Evolutionary conservation across 2,888 invertebrate species (phyloP).

Genomic region (Thyatira batis): DNA sequence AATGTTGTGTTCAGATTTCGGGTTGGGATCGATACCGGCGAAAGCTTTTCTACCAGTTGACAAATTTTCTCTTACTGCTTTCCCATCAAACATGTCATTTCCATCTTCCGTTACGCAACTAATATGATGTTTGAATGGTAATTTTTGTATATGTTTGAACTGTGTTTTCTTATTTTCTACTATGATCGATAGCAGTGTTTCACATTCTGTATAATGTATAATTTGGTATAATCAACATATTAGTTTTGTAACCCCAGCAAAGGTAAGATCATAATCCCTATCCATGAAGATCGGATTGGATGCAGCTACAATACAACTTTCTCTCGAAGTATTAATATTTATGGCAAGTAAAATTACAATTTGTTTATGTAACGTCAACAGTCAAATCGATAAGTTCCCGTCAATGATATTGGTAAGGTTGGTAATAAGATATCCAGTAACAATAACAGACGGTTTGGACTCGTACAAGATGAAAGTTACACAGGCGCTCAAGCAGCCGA

Average conservation of each 20-base stretch:
- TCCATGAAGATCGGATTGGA: background rate
- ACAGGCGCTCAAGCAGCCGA: background rate
- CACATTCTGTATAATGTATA: no score
- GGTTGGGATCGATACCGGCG: slow-evolving; percentile 5
- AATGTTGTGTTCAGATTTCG: slow-evolving; percentile 1
- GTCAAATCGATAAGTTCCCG: background rate
- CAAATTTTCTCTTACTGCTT: background rate
- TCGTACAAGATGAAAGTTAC: background rate
- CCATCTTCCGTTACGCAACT: background rate
- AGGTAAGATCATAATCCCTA: background rate
- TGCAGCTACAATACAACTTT: background rate
- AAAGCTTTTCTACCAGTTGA: slow-evolving; percentile 8
- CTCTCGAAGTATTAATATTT: background rate
- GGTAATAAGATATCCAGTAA: background rate
- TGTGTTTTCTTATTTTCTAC: background rate
- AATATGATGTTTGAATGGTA: no score
- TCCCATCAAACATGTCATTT: background rate
- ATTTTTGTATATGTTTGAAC: background rate
- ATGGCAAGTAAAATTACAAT: background rate
- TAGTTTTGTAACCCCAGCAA: no score
- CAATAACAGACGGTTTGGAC: background rate
- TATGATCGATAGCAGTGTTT: background rate
- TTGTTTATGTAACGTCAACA: background rate
- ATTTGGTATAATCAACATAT: no score
- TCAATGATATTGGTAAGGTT: background rate